These are phyloP conservation scores for Resseliella maxima DNA, from an alignment of 2,888 invertebrate species.

Conservation along the genomic window DNA sequence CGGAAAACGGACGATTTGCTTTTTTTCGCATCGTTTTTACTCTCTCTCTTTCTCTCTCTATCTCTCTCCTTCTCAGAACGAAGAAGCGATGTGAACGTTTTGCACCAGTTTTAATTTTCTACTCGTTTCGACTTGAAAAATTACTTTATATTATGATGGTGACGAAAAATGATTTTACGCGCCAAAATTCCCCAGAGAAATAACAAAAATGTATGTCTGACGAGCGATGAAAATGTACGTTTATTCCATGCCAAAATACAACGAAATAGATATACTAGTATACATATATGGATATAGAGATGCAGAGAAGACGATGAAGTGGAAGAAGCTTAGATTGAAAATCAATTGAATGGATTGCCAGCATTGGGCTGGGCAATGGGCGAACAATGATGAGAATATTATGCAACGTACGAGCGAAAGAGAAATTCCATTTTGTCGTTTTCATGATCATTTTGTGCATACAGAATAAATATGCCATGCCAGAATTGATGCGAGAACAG, in stretches of 20 bases:
- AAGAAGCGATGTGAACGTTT: too few relatives aligned
- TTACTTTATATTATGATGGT: conserved; percentile 29
- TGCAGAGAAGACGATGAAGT: too few relatives aligned
- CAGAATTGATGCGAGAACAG: neutral
- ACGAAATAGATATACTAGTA: neutral
- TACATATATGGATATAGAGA: neutral
- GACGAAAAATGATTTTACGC: conserved; percentile 31
- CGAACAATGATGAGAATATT: neutral
- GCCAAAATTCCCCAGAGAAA: conserved; percentile 20
- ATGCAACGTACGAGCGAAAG: neutral
- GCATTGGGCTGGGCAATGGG: neutral
- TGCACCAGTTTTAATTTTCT: conserved; percentile 35
- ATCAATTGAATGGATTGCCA: conserved; percentile 46
- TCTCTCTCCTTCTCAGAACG: too few relatives aligned
- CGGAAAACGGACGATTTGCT: too few relatives aligned
- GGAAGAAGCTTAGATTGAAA: neutral
- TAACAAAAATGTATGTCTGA: neutral
- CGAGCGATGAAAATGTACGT: neutral
- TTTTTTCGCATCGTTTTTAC: too few relatives aligned
- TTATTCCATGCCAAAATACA: neutral
- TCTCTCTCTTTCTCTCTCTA: too few relatives aligned
- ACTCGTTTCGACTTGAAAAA: conserved; percentile 8
- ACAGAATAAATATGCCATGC: neutral
- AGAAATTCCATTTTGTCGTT: neutral
- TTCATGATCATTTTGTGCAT: conserved; percentile 30